phyloP scores from a whole-genome alignment of 1,140 invertebrate species.

The Penaeus japonicus region DNA sequence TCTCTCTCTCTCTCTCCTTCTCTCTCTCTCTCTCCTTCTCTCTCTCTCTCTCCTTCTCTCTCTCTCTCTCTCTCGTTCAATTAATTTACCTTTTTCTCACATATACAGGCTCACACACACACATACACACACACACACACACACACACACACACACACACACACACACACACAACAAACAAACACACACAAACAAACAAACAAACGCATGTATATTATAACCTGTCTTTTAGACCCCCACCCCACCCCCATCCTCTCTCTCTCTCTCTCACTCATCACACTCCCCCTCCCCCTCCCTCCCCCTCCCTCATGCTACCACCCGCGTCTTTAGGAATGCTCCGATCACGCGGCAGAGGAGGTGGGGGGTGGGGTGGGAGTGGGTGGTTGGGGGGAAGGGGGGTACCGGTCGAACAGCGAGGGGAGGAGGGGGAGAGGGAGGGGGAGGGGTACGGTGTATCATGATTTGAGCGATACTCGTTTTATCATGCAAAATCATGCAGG shows the following conservation, averaged over 20 bases:
- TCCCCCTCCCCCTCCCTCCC: neutral
- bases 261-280: neutral
- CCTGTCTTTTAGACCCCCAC: too few relatives aligned
- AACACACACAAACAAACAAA: too few relatives aligned
- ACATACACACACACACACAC: too few relatives aligned
- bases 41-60: neutral
- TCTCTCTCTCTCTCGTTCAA: conserved; percentile 19
- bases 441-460: neutral
- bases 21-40: neutral
- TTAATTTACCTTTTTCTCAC: too few relatives aligned
- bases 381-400: neutral
- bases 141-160: too few relatives aligned
- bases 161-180: too few relatives aligned
- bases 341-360: neutral
- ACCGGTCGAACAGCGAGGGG: neutral
- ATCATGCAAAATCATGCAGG: conserved; percentile 10
- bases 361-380: neutral
- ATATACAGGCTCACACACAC: too few relatives aligned
- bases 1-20: neutral
- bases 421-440: neutral
- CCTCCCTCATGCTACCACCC: too few relatives aligned
- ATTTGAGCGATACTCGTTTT: neutral
- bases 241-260: neutral
- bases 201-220: too few relatives aligned
- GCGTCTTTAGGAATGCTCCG: neutral